phyloP scores from a whole-genome alignment of 53 echinoderm and acorn worm genomes.

The Glandiceps talaboti region DNA sequence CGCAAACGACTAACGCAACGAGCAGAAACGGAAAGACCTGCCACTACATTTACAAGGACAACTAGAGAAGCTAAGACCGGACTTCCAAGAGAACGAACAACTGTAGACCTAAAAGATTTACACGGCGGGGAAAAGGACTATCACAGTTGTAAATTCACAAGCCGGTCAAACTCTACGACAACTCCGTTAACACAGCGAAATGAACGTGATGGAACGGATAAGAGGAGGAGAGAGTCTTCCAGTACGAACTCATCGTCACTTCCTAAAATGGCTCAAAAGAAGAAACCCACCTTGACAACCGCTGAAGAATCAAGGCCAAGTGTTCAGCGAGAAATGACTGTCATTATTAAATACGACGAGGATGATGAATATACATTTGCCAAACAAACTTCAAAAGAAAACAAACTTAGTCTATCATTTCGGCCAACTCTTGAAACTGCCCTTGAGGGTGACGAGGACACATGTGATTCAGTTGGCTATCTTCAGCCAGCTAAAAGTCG shows the following conservation, averaged over 20 bases:
- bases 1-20: not conserved
- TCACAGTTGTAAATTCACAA: not conserved
- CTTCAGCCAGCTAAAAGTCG: not conserved
- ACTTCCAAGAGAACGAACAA: not conserved
- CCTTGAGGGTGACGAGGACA: not conserved
- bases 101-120: not conserved
- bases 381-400: not conserved
- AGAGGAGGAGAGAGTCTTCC: not conserved
- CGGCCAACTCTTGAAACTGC: not conserved
- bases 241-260: not conserved
- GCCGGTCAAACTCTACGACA: not conserved
- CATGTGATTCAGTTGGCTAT: not conserved
- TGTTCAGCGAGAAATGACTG: not conserved
- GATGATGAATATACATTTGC: not conserved
- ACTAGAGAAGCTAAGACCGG: not conserved
- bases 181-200: no score
- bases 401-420: not conserved
- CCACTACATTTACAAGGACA: not conserved
- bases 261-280: not conserved
- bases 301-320: not conserved
- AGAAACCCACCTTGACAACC: not conserved
- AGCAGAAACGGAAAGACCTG: not conserved
- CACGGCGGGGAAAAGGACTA: not conserved
- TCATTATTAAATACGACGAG: not conserved
- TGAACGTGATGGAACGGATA: not conserved